These are phyloP conservation scores for Seira musarum DNA, from an alignment of 2,888 invertebrate species.

Conservation along the genomic window DNA sequence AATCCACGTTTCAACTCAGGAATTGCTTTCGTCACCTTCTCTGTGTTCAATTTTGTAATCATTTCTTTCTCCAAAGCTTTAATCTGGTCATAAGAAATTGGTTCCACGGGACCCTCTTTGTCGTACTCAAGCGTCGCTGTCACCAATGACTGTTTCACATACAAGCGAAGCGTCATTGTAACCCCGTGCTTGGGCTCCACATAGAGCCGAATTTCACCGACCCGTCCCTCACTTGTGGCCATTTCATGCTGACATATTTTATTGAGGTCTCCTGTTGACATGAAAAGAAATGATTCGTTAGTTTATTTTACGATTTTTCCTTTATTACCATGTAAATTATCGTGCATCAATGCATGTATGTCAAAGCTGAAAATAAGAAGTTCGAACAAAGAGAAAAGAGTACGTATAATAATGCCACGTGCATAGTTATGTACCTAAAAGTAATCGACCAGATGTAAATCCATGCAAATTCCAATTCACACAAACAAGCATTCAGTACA, in stretches of 20 bases:
- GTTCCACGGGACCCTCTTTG: slow-evolving; percentile 3
- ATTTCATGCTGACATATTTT: slow-evolving; percentile 24
- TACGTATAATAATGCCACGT: too few species aligned
- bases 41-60: slow-evolving; percentile 26
- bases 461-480: too few species aligned
- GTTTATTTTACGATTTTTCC: too few species aligned
- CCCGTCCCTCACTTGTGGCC: slow-evolving; percentile 17
- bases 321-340: too few species aligned
- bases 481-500: too few species aligned
- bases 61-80: slow-evolving; percentile 41
- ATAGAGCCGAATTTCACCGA: slow-evolving; percentile 23
- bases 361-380: too few species aligned
- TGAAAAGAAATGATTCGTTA: too few species aligned
- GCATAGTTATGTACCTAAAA: too few species aligned
- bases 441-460: too few species aligned
- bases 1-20: slow-evolving; percentile 51
- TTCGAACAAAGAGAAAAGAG: too few species aligned
- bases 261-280: slow-evolving; percentile 27
- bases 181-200: slow-evolving; percentile 37
- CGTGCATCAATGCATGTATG: too few species aligned
- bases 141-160: slow-evolving; percentile 18
- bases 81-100: slow-evolving; percentile 31
- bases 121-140: slow-evolving; percentile 51
- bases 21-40: slow-evolving; percentile 44
- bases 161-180: slow-evolving; percentile 35